Evolutionary conservation across 1,140 invertebrate genomes (phyloP), one percentile per base, ranked within the genome.

Genomic region (Ectropis grisescens): DNA sequence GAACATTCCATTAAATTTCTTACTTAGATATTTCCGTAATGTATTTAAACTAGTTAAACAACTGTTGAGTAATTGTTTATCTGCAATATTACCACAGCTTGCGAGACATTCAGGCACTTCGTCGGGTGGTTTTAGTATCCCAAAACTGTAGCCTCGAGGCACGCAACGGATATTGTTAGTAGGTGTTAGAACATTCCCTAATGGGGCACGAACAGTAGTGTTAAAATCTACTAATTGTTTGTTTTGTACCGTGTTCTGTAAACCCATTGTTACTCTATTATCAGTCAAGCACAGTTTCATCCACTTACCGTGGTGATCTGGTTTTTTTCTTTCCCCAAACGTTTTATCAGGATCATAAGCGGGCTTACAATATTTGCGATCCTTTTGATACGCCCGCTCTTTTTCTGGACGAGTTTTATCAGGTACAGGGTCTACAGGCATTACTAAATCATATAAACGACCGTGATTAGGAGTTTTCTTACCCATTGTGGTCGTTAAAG

Each of bases 1-100:
- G 33, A 72, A 72, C 0, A 34, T 38, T 1, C 30, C 25, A 24
- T 47, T 29, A 22, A 41, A 41, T 12, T 39, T 33, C 29, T 54
- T 56, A 13, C 57, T 55, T 27, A 75, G 41, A 41, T 28, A 33
- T 29, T 38, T 52, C 29, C 67, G 51, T 8, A 79, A 13, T 30
- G 56, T 56, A 38, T 75, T 79, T 13, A 80, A 41, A 12, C 55
- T 44, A 4, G 13, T 32, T 1, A 82, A 30, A 53, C 69, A 76
- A 33, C 50, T 38, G 2, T 37, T 36, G 25, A 52, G 47, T 4
- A 47, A 32, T 29, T 62, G 49, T 33, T 47, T 56, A 11, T 68
- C 23, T 3, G 69, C 41, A 11, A 75, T 72, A 10, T 56, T 33
- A 9, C 61, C 32, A 19, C 54, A 60, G 29, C 48, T 57, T 15